These are phyloP conservation scores for Sinotaia quadrata DNA, from an alignment of 2,888 invertebrate species.

Conservation along the genomic window DNA sequence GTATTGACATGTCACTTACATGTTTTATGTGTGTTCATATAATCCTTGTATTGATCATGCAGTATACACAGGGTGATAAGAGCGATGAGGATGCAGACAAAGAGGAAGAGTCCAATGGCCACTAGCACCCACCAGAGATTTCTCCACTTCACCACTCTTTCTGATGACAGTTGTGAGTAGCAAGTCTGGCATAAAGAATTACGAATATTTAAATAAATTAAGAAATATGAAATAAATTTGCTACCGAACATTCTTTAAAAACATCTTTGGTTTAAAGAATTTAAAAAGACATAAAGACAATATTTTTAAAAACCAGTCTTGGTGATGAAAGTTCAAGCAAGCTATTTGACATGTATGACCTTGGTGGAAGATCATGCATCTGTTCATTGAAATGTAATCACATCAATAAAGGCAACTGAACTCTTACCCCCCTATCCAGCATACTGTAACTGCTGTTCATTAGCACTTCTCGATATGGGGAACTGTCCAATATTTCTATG, in stretches of 20 bases:
- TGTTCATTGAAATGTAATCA: too few species aligned
- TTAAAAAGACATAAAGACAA: too few species aligned
- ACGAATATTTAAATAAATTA: too few species aligned
- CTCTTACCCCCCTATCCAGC: conserved; percentile 47
- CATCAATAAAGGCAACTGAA: too few species aligned
- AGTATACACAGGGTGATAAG: conserved; percentile 48
- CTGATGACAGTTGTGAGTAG: conserved; percentile 40
- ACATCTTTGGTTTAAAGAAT: too few species aligned
- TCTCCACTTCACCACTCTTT: conserved; percentile 43
- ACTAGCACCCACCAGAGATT: conserved; percentile 65
- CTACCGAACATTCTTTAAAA: too few species aligned
- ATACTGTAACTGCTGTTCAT: conserved; percentile 30
- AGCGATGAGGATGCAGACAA: conserved; percentile 52
- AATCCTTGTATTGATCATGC: conserved; percentile 43
- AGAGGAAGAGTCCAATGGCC: conserved; percentile 61
- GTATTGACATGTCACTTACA: conserved; percentile 38
- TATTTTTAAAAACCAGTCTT: too few species aligned
- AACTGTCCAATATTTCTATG: conserved; percentile 26
- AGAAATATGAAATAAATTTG: too few species aligned
- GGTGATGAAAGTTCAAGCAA: too few species aligned
- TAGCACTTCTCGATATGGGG: conserved; percentile 25
- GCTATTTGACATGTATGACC: too few species aligned
- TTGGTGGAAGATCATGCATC: too few species aligned
- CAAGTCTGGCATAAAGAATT: conserved; percentile 57
- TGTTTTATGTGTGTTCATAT: conserved; percentile 41